Conservation (phyloP, 2,797 vertebrate species). For the Typhlichthys subterraneus region DNA sequence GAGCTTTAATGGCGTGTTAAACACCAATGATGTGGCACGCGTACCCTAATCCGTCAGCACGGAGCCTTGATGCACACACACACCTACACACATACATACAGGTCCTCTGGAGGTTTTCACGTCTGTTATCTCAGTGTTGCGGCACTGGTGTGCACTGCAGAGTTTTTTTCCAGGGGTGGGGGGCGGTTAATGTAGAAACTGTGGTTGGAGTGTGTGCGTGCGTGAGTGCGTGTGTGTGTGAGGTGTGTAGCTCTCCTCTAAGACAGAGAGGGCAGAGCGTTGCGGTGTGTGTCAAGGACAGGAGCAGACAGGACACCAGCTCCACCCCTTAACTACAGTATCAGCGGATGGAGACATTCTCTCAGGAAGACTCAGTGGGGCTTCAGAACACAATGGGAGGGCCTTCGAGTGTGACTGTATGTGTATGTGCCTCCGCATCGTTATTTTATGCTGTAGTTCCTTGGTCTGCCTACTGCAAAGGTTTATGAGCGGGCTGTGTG, state of each 20-base stretch:
- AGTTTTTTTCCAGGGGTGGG: slow-evolving; percentile 27
- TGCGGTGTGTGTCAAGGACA: too few relatives aligned
- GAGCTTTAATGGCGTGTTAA: slow-evolving; percentile 46
- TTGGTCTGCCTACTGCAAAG: too few relatives aligned
- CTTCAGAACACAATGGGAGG: too few relatives aligned
- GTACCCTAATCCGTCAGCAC: slow-evolving; percentile 23
- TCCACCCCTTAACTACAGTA: too few relatives aligned
- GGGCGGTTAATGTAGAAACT: slow-evolving; percentile 22
- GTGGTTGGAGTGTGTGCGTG: slow-evolving; percentile 14
- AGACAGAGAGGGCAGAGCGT: too few relatives aligned
- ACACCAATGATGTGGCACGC: slow-evolving; percentile 29
- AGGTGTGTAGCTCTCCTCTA: slow-evolving; percentile 3
- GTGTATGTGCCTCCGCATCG: too few relatives aligned
- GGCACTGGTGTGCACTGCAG: slow-evolving; percentile 36
- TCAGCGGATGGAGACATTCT: too few relatives aligned
- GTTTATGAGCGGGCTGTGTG: too few relatives aligned
- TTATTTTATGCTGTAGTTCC: too few relatives aligned
- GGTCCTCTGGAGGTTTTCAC: slow-evolving; percentile 4
- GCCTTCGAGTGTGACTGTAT: too few relatives aligned
- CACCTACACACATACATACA: not conserved
- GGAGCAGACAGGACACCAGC: too few relatives aligned
- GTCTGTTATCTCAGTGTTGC: not conserved
- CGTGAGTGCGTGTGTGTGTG: slow-evolving; percentile 8
- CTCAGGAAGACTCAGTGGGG: too few relatives aligned
- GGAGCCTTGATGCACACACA: slow-evolving; percentile 11